Percentiles rank a stretch among this genome's conserved stretches.
Conservation (phyloP, 2,888 invertebrate genomes). For the Helleia helle region DNA sequence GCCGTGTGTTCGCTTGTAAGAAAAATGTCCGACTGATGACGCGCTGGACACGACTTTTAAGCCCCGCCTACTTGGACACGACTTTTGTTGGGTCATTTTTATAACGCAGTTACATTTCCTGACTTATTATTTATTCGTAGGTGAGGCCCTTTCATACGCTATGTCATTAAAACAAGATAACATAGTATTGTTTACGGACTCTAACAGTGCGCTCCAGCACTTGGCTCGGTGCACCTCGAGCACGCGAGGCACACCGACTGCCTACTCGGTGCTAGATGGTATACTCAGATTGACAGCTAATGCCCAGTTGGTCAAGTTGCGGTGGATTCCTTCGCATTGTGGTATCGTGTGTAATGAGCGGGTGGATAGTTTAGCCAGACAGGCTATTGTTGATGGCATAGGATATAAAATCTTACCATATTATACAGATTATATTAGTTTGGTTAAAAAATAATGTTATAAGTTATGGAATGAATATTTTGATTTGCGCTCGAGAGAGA, state of each 20-base stretch:
- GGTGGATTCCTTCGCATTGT: conserved; percentile 19
- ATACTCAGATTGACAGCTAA: conserved; percentile 8
- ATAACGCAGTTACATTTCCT: no score
- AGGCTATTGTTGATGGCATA: not conserved
- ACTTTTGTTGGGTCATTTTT: no score
- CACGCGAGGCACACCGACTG: conserved; percentile 16
- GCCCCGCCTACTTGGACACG: no score
- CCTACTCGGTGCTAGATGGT: conserved; percentile 16
- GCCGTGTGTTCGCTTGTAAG: no score
- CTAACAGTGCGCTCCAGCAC: no score
- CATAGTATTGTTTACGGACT: no score
- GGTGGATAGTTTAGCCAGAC: not conserved
- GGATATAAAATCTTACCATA: not conserved
- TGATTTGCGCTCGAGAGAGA: conserved; percentile 1
- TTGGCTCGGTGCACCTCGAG: conserved; percentile 17
- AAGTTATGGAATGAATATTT: no score
- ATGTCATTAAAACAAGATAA: conserved; percentile 10
- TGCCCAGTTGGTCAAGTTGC: conserved; percentile 9
- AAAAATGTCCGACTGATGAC: no score
- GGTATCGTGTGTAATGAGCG: not conserved
- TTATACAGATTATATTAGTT: not conserved
- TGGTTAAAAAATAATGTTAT: not conserved
- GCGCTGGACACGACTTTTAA: no score
- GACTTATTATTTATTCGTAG: no score
- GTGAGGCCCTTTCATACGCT: conserved; percentile 13